A percentile compares a stretch with the other conserved stretches of the same genome.
Conservation (phyloP, 2,797 vertebrate genomes). For the Falco columbarius region DNA sequence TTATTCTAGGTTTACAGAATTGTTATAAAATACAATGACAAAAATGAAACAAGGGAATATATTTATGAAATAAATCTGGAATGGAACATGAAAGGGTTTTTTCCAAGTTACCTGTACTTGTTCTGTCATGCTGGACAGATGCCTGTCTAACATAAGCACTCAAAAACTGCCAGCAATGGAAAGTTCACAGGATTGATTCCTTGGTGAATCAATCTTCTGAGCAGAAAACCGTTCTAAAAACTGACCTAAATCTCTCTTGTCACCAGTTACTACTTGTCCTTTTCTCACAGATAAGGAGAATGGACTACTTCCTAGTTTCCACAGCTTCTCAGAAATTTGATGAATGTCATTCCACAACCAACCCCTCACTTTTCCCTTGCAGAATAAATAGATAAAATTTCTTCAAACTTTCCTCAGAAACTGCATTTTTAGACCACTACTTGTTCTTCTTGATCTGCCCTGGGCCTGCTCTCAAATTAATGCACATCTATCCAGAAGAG, state of each 20-base stretch:
- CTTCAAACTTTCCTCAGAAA: not conserved
- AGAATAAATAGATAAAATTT: not conserved
- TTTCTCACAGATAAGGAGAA: not conserved
- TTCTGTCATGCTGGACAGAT: not conserved
- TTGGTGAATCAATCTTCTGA: not conserved
- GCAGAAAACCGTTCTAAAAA: not conserved
- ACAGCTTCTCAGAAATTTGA: not conserved
- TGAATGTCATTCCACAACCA: not conserved
- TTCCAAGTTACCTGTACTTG: not conserved
- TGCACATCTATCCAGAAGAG: fast-evolving
- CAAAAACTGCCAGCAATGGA: not conserved
- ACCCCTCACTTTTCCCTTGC: not conserved
- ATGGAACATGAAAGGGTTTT: not conserved
- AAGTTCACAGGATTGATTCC: not conserved
- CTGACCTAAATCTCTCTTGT: not conserved
- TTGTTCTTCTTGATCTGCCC: not conserved
- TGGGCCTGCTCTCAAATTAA: not conserved
- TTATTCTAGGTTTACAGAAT: not conserved
- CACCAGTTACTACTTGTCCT: not conserved
- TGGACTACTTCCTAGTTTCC: not conserved
- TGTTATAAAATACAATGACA: not conserved
- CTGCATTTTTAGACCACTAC: not conserved
- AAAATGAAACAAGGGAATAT: not conserved
- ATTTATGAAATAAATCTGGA: not conserved
- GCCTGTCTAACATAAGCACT: not conserved